Base-by-base conservation (phyloP, 2,797 vertebrate species). In the Lacerta viridis region DNA sequence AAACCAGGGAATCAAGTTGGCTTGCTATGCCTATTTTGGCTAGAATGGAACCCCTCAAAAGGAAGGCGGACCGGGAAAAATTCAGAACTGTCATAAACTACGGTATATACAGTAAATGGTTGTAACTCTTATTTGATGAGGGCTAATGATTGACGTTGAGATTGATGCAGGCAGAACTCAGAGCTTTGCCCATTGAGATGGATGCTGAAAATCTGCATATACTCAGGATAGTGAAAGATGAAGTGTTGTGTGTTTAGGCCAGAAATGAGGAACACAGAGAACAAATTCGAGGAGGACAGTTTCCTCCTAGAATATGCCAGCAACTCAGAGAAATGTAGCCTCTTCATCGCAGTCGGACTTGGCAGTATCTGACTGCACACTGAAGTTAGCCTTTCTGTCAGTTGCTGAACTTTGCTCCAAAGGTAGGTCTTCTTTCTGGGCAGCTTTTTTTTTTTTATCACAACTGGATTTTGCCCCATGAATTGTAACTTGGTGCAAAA, bases 401-500 rank as follows among this genome's bases (percentile, higher is more conserved):
- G 33, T 87, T 80, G 33, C 43, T 71, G 77, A 39, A 59, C 76
- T 87, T 72, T 80, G 64, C n/a, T 55, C 77, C n/a, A 27, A 59
- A 7, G 29, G 11, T 1, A 20, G 41, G 23, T 25, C 18, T 59
- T 66, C 0, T 74, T 64, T 3, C 76, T 41, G 50, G 5, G 11
- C 36, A 8, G 2, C n/a, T n/a, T 61, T 18, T 72, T 7, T 46
- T 4, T 55, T 55, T 6, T 6, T 5, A 27, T 43, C 89, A 17
- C 66, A 72, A 90, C 71, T 87, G 88, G 59, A 46, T 86, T 69
- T 29, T 2, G 27, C 33, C 2, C 27, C 4, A 3, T 27, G 33
- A 88, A 77, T 10, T 71, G 41, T 64, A 76, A 5, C 66, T 61
- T 46, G 6, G 6, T 55, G 33, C 18, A 7, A 61, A 27, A 0